phyloP scores from a whole-genome alignment of 2,888 invertebrate species.

The Reticulitermes lucifugus region DNA sequence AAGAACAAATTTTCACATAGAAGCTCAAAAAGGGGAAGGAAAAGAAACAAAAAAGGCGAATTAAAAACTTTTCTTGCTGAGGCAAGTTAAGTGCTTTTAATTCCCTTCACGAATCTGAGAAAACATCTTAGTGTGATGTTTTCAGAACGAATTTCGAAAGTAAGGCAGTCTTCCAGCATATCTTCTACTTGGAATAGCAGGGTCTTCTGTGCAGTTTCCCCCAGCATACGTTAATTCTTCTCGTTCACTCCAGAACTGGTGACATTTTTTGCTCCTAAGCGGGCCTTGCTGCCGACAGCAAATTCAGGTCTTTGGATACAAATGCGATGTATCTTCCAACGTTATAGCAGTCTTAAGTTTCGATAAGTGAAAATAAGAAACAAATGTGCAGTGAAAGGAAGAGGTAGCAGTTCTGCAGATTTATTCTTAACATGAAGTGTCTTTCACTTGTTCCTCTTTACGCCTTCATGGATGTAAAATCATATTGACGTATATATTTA shows the following conservation, averaged over 20 bases:
- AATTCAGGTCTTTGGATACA: slow-evolving; percentile 42
- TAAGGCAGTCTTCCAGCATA: neutral
- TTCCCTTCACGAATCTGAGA: slow-evolving; percentile 43
- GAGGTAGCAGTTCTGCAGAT: neutral
- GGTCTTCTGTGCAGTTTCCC: neutral
- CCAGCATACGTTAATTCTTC: neutral
- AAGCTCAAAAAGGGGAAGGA: slow-evolving; percentile 9
- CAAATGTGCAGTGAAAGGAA: neutral
- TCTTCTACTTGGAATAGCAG: neutral
- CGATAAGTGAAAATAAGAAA: neutral
- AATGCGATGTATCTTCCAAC: slow-evolving; percentile 34
- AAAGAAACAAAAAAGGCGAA: slow-evolving; percentile 13
- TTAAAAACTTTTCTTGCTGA: slow-evolving; percentile 42
- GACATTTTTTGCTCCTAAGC: neutral
- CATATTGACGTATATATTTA: neutral
- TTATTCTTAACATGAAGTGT: neutral
- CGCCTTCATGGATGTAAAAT: neutral
- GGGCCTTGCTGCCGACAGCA: slow-evolving; percentile 16
- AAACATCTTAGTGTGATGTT: slow-evolving; percentile 41
- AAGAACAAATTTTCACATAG: slow-evolving; percentile 29
- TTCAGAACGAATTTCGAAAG: slow-evolving; percentile 15
- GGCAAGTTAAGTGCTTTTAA: slow-evolving; percentile 48
- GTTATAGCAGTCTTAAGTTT: neutral
- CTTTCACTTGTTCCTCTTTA: neutral
- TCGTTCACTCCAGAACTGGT: neutral